Evolutionary conservation across 1,140 invertebrate species (phyloP), one percentile per base, ranked within the genome.

Genomic region (Maniola jurtina): DNA sequence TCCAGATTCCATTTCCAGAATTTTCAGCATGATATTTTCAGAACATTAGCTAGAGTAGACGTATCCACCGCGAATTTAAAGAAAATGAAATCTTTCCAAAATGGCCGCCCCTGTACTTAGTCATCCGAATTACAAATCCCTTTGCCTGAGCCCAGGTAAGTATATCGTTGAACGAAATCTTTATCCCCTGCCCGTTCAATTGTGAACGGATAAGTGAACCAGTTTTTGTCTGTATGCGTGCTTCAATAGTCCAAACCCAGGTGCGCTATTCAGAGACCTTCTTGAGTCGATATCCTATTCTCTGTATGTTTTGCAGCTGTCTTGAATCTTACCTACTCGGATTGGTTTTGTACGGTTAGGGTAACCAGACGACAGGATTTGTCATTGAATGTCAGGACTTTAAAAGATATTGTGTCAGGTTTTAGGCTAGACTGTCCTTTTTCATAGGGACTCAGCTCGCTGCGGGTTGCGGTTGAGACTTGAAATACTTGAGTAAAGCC

Each of bases 201-300:
- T 52, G 48, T 52, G 48, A 16, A 14, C 40, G 60, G 47, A 52
- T 61, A 61, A 61, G 59, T 61, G 35, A 61, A 52, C 48, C 48
- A 15, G 48, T 61, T 50, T 52, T 61, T 61, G 60, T 61, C n/a
- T 52, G 59, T 50, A 25, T 15, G 45, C 48, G 42, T 14, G 48
- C 9, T 54, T 48, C 42, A 54, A 38, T 38, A 58, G 40, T 40
- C 14, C 14, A 48, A 42, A 47, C 14, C 65, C 66, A 67, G 66
- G 66, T 67, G 66, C 66, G 66, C 54, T 35, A 56, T 62, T 66
- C 48, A 52, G 36, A 66, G 42, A 11, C 15, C 52, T 45, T 15
- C 47, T 50, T n/a, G 33, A 48, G 25, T 40, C 50, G 60, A 61
- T 61, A 25, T 48, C 35, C 60, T 61, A 61, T 67, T 57, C 59